Base-by-base conservation (phyloP, 2,113 vertebrate genomes). In the Octodon degus region DNA sequence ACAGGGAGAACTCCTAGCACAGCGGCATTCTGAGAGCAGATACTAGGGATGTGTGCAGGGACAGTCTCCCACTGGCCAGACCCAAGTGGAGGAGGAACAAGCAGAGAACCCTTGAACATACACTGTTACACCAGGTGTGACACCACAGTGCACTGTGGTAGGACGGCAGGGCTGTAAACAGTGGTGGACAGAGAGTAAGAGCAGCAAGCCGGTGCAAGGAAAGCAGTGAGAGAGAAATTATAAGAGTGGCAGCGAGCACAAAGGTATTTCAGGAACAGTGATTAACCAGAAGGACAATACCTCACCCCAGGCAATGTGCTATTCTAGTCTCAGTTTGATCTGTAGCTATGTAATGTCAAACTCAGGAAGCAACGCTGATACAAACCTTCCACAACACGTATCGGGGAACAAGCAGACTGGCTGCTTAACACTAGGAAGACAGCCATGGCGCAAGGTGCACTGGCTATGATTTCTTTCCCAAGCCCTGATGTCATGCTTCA, bases 191-290 rank as follows among this genome's bases (percentile, higher is more conserved):
- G 62, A n/a, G 30, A 53, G 37, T 22, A 53, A 37, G 60, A 24
- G 63, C 2, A 1, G 81, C 1, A 10, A 86, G 85, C 95, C 68
- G 94, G 79, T 62, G 70, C 72, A 6, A 70, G 79, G 32, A 90
- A 93, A 95, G 60, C 84, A 65, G 34, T 0, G 14, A 63, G 85
- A 89, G 93, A 92, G 93, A 34, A 80, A 58, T 24, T 47, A 89
- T 37, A 77, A 67, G 83, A 53, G 68, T 7, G 37, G 86, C 47
- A 43, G 10, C 0, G 2, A 25, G 81, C 0, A 25, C 82, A 81
- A 65, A 86, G 89, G 91, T 30, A 58, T 85, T 93, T 96, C 65
- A 96, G 95, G 93, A 89, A 79, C n/a, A 40, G 65, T 53, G 82
- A 96, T 60, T 63, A 84, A 74, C 74, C 43, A 86, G 70, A 76